Conservation (phyloP, 2,797 vertebrate species). For the Phoeniculus purpureus region DNA sequence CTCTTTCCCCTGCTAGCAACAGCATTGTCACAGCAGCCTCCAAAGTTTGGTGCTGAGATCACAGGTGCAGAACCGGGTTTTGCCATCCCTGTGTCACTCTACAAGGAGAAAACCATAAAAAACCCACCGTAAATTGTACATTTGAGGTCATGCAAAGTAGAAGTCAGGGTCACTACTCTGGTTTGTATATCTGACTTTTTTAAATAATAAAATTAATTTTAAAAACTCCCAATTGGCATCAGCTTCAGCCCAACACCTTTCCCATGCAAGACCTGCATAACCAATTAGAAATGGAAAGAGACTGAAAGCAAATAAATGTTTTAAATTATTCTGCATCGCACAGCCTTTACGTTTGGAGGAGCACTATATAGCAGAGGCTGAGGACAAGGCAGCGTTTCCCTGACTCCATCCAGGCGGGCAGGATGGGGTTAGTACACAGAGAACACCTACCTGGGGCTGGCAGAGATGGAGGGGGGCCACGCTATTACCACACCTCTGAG, state of each 20-base stretch:
- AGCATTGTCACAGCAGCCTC: not conserved
- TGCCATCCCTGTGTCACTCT: not conserved
- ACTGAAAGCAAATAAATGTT: not conserved
- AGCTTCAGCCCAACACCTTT: not conserved
- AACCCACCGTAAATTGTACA: not conserved
- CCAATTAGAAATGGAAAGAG: not conserved
- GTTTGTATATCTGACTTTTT: not conserved
- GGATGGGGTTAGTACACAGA: not conserved
- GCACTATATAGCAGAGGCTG: not conserved
- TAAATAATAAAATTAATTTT: not conserved
- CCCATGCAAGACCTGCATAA: not conserved
- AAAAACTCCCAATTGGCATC: not conserved
- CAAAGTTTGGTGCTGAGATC: not conserved
- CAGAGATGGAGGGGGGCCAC: not conserved
- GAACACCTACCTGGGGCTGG: conserved; percentile 10
- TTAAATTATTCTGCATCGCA: not conserved
- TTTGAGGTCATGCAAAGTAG: not conserved
- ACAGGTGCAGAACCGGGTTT: not conserved
- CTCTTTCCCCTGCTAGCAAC: not conserved
- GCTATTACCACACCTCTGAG: conserved; percentile 51
- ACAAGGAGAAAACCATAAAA: not conserved
- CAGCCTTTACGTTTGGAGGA: not conserved
- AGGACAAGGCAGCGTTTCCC: not conserved
- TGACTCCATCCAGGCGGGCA: not conserved
- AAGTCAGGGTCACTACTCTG: not conserved